These are phyloP conservation scores for Salvelinus namaycush DNA, from an alignment of 2,113 vertebrate genomes.

Conservation along the genomic window DNA sequence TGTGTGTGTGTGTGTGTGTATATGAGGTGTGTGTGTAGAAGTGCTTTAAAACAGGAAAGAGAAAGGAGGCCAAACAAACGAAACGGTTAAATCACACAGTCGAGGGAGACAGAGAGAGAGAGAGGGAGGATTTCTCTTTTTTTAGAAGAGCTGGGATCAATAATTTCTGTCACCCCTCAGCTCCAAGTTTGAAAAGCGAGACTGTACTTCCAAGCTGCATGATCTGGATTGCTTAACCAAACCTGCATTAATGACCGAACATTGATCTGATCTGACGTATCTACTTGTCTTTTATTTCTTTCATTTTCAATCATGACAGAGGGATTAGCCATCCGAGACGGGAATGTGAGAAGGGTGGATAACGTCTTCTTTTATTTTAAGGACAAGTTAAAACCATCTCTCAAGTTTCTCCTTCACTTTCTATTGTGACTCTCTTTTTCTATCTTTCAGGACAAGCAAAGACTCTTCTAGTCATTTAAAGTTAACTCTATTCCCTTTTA, in stretches of 20 bases:
- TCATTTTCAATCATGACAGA: constrained; percentile 79
- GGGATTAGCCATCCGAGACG: constrained; percentile 66
- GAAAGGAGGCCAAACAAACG: constrained; percentile 49
- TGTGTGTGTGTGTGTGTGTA: neutral
- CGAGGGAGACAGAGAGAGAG: constrained; percentile 50
- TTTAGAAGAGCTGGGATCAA: constrained; percentile 63
- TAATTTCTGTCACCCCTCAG: constrained; percentile 71
- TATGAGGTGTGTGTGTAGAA: neutral
- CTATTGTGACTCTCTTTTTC: constrained; percentile 1
- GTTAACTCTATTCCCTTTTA: neutral
- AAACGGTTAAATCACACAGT: constrained; percentile 56
- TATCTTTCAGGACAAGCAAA: constrained; percentile 41
- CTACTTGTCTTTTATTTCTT: constrained; percentile 71
- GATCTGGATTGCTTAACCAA: constrained; percentile 77
- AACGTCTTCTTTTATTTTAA: constrained; percentile 78
- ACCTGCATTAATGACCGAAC: constrained; percentile 74
- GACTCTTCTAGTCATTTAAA: neutral
- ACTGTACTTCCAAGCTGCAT: constrained; percentile 72
- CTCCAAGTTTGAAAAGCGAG: constrained; percentile 68
- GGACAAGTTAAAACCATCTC: constrained; percentile 74
- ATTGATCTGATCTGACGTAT: constrained; percentile 72
- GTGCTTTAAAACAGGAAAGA: neutral
- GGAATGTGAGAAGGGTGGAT: constrained; percentile 68
- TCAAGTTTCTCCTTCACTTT: constrained; percentile 60
- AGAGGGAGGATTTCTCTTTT: constrained; percentile 53